Percentiles rank a stretch among this genome's conserved stretches.
Conservation (phyloP, 2,797 vertebrate genomes). For the Oreonectes daqikongensis region DNA sequence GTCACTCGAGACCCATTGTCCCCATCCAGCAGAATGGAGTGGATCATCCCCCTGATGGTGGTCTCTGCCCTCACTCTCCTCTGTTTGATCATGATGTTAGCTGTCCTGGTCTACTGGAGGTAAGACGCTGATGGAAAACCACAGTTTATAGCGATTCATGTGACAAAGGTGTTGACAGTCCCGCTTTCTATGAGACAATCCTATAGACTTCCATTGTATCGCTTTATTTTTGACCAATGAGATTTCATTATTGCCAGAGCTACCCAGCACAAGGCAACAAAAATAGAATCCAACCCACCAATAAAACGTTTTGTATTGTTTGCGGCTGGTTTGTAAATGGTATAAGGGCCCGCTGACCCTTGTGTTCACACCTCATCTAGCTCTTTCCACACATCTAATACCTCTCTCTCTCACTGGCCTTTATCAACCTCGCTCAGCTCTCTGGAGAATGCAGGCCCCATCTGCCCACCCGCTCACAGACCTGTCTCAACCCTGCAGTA, state of each 20-base stretch:
- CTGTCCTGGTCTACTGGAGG: conserved; percentile 98
- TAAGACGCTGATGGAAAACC: conserved; percentile 68
- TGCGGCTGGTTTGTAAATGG: conserved; percentile 1
- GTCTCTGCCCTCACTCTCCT: conserved; percentile 95
- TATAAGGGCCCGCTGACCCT: conserved; percentile 22
- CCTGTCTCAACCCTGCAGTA: conserved; percentile 30
- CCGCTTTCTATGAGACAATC: neutral
- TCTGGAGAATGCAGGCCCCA: conserved; percentile 34
- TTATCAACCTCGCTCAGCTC: conserved; percentile 37
- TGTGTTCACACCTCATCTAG: conserved; percentile 33
- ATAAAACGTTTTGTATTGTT: conserved; percentile 8
- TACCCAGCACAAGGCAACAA: neutral
- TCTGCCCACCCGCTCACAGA: conserved; percentile 37
- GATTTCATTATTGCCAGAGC: neutral
- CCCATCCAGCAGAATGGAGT: conserved; percentile 88
- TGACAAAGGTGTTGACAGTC: neutral
- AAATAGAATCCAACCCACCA: neutral
- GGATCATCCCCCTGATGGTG: conserved; percentile 96
- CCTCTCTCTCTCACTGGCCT: conserved; percentile 28
- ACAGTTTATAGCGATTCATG: neutral
- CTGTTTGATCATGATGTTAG: conserved; percentile 94
- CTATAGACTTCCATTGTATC: neutral
- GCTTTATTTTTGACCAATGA: neutral
- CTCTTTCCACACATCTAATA: conserved; percentile 20
- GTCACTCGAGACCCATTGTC: conserved; percentile 78